Percentiles rank a stretch among this genome's conserved stretches.
Conservation (phyloP, 1,140 invertebrate species). For the Lasioglossum albipes region DNA sequence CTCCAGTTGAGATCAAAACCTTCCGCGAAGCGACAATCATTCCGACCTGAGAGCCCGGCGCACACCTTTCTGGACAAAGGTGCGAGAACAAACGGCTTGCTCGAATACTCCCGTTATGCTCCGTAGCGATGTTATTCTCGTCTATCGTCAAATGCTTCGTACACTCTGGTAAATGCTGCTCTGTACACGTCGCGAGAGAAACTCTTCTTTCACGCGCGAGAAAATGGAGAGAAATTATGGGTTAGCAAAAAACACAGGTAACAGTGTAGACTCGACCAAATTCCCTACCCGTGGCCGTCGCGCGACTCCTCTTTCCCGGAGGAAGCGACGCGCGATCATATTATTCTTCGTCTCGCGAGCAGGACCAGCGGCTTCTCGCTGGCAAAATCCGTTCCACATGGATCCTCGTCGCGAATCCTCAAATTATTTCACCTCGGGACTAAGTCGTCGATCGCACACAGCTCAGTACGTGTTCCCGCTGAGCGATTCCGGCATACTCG, state of each 20-base stretch:
- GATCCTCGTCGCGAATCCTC: conserved; percentile 1
- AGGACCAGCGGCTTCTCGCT: not conserved
- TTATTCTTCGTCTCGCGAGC: conserved; percentile 1
- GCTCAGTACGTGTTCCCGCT: conserved; percentile 73
- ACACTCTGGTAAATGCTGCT: conserved; percentile 34
- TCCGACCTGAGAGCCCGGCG: conserved; percentile 35
- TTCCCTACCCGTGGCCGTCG: conserved; percentile 1
- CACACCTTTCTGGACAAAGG: conserved; percentile 6
- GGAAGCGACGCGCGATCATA: not conserved
- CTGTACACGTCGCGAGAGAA: conserved; percentile 26
- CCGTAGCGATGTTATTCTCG: not conserved
- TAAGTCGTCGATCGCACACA: conserved; percentile 33
- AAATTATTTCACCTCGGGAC: conserved; percentile 8
- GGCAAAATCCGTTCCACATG: conserved; percentile 8
- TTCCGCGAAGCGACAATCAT: conserved; percentile 26
- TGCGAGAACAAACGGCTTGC: conserved; percentile 3
- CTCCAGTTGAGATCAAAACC: conserved; percentile 52
- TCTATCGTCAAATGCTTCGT: not conserved
- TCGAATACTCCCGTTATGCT: conserved; percentile 5
- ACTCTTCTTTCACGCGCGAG: not conserved
- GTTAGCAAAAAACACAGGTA: conserved; percentile 49
- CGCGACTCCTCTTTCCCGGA: not conserved
- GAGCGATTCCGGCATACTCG: conserved; percentile 71
- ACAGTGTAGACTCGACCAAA: conserved; percentile 38
- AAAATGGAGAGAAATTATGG: conserved; percentile 36